These are phyloP conservation scores for Sphyrna mokarran DNA, from an alignment of 2,113 vertebrate species.

Conservation along the genomic window DNA sequence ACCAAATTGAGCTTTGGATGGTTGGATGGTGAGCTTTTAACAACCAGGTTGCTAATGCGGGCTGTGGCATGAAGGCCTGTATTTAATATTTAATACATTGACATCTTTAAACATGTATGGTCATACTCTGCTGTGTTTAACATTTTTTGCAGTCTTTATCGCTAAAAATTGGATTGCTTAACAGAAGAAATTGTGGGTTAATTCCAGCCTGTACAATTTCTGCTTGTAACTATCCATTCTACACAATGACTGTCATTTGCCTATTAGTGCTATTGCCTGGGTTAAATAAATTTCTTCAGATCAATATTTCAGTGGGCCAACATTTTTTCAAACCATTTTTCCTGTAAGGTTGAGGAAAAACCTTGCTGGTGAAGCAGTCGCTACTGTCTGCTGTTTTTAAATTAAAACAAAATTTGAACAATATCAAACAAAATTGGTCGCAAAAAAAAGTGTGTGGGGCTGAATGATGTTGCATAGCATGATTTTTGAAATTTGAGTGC, in stretches of 20 bases:
- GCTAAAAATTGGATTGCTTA: neutral
- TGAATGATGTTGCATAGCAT: neutral
- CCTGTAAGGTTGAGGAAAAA: neutral
- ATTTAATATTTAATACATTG: neutral
- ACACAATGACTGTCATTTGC: neutral
- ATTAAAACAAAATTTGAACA: neutral
- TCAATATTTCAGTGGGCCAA: neutral
- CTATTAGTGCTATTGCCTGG: neutral
- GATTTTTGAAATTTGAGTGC: neutral
- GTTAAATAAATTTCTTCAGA: neutral
- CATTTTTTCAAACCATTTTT: neutral
- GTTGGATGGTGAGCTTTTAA: neutral
- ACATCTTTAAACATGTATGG: neutral
- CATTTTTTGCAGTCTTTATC: neutral
- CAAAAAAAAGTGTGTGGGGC: neutral
- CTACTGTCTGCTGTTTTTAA: neutral
- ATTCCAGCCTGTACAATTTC: neutral
- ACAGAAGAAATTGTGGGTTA: neutral
- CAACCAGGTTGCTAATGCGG: neutral
- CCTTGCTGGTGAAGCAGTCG: too few relatives aligned
- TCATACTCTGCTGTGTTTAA: neutral
- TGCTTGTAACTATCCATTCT: neutral
- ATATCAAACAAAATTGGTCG: neutral
- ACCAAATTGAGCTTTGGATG: neutral
- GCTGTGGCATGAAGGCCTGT: neutral